These are phyloP conservation scores for Xyrichtys novacula DNA, from an alignment of 2,797 vertebrate species.

Conservation along the genomic window DNA sequence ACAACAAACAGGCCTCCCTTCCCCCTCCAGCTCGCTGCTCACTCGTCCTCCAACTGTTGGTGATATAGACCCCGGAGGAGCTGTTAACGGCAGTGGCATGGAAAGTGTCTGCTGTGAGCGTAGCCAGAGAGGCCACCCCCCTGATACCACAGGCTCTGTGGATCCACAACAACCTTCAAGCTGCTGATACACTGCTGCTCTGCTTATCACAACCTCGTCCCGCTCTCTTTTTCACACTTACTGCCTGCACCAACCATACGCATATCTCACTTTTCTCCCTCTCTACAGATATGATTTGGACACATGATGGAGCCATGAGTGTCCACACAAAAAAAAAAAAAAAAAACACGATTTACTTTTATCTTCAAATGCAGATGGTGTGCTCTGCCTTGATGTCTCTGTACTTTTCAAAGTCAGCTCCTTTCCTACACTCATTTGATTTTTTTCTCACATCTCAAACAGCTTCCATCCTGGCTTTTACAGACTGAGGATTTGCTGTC, in stretches of 20 bases:
- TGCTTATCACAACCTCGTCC: conserved; percentile 50
- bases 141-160: conserved; percentile 55
- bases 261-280: conserved; percentile 6
- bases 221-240: background rate
- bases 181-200: conserved; percentile 54
- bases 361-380: conserved; percentile 46
- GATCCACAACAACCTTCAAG: conserved; percentile 58
- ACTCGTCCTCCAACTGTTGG: conserved; percentile 79
- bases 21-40: conserved; percentile 63
- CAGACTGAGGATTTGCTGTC: background rate
- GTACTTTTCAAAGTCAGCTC: conserved; percentile 13
- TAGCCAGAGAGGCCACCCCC: conserved; percentile 68
- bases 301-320: conserved; percentile 12
- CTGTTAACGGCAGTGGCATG: conserved; percentile 78
- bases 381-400: conserved; percentile 16
- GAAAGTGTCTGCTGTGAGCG: conserved; percentile 73
- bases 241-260: conserved; percentile 8
- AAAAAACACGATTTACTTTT: conserved; percentile 38
- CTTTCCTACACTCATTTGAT: conserved; percentile 10
- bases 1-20: conserved; percentile 77
- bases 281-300: conserved; percentile 32
- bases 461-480: background rate
- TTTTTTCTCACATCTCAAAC: conserved; percentile 5
- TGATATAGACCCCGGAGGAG: conserved; percentile 77
- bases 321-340: conserved; percentile 33